These are phyloP conservation scores for Danio kyathit DNA, from an alignment of 2,797 vertebrate species.

Conservation along the genomic window DNA sequence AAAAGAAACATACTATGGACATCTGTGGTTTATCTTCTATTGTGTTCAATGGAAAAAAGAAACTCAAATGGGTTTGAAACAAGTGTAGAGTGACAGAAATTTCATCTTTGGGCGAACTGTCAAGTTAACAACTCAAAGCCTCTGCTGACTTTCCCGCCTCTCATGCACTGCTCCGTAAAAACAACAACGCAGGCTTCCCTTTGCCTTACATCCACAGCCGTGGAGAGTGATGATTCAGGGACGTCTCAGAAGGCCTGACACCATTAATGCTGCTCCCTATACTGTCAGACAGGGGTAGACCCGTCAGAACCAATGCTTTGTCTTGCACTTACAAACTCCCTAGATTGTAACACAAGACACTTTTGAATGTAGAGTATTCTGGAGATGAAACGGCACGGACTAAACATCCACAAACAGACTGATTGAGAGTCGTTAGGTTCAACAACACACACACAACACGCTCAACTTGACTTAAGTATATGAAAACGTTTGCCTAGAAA, in stretches of 20 bases:
- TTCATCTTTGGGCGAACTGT: too few relatives aligned
- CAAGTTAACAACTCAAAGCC: conserved; percentile 11
- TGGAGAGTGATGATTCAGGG: conserved; percentile 57
- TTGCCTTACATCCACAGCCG: conserved; percentile 44
- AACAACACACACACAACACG: conserved; percentile 40
- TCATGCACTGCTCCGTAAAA: conserved; percentile 52
- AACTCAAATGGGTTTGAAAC: too few relatives aligned
- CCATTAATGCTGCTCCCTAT: conserved; percentile 58
- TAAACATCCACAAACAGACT: conserved; percentile 37
- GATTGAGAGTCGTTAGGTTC: conserved; percentile 62
- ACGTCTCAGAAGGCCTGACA: conserved; percentile 64
- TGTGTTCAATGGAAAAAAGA: too few relatives aligned
- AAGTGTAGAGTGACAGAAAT: too few relatives aligned
- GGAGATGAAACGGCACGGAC: conserved; percentile 64
- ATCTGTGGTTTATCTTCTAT: too few relatives aligned
- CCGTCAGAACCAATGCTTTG: conserved; percentile 68
- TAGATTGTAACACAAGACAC: conserved; percentile 94
- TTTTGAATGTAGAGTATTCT: conserved; percentile 93
- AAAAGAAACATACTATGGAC: too few relatives aligned
- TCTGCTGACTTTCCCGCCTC: conserved; percentile 59
- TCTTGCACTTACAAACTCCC: conserved; percentile 82
- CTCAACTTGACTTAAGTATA: conserved; percentile 58
- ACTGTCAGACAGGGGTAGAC: conserved; percentile 54
- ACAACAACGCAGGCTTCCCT: conserved; percentile 48
- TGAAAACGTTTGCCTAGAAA: conserved; percentile 74